Evolutionary conservation across 2,888 invertebrate species (phyloP).

Genomic region (Thera britannica): DNA sequence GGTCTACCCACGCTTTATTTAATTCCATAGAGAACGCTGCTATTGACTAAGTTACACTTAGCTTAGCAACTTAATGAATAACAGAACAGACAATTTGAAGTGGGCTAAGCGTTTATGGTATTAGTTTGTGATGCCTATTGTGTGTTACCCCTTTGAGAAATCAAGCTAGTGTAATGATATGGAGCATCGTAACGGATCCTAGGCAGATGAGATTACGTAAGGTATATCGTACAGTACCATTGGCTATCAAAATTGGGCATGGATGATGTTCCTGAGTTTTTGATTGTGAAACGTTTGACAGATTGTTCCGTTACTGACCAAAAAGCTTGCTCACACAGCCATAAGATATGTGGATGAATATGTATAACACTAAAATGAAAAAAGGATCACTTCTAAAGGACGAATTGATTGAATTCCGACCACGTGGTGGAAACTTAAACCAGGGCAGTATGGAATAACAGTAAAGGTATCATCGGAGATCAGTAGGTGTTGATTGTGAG

Average conservation of each 20-base stretch:
- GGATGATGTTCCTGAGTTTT: background rate
- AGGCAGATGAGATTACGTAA: background rate
- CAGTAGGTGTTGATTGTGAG: background rate
- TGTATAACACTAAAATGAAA: too few species aligned
- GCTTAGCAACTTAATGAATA: conserved; percentile 49
- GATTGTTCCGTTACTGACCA: too few species aligned
- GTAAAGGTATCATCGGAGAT: background rate
- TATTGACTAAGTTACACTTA: conserved; percentile 48
- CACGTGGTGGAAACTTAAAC: too few species aligned
- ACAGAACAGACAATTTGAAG: conserved; percentile 36
- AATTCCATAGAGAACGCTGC: conserved; percentile 18
- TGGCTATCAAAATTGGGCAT: background rate
- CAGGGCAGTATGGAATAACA: background rate
- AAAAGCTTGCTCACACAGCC: too few species aligned
- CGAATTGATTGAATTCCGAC: too few species aligned
- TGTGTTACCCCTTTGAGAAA: conserved; percentile 10
- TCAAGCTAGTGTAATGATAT: conserved; percentile 4
- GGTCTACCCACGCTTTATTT: conserved; percentile 20
- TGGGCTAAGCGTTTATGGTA: conserved; percentile 32
- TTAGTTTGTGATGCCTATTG: conserved; percentile 24
- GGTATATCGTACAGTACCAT: background rate
- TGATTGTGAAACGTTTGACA: too few species aligned
- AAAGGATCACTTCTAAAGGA: too few species aligned
- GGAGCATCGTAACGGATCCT: background rate
- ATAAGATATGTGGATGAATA: too few species aligned